Evolutionary conservation across 2,888 invertebrate genomes (phyloP).

Genomic region (Erebia palarica): DNA sequence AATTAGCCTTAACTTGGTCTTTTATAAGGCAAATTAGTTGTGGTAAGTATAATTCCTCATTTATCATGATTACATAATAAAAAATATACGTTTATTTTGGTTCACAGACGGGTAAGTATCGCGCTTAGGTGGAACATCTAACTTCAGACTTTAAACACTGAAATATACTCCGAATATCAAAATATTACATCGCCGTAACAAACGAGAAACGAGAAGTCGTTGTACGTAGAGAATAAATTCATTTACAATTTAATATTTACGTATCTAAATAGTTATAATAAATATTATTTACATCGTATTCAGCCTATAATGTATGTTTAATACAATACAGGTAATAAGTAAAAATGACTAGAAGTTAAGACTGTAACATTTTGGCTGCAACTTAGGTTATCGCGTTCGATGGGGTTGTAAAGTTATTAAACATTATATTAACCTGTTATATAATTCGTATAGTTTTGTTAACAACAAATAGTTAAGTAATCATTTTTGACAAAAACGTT

Average conservation of each 20-base stretch:
- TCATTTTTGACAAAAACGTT: background rate
- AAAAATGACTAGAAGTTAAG: conserved; percentile 49
- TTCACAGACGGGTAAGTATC: background rate
- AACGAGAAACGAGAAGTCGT: conserved; percentile 64
- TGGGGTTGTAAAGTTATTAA: background rate
- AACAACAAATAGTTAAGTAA: conserved; percentile 3
- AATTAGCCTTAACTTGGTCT: too few species aligned
- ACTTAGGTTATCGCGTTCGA: conserved; percentile 37
- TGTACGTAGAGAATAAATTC: conserved; percentile 55
- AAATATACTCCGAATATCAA: conserved; percentile 71
- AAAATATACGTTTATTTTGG: background rate
- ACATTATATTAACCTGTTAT: conserved; percentile 55
- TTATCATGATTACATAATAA: too few species aligned
- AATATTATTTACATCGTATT: conserved; percentile 47
- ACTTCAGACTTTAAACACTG: conserved; percentile 45
- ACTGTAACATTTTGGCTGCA: conserved; percentile 42
- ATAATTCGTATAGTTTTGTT: conserved; percentile 73
- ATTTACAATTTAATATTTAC: conserved; percentile 49
- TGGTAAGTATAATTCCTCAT: too few species aligned
- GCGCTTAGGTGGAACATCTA: background rate
- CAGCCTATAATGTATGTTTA: conserved; percentile 11
- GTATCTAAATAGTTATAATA: conserved; percentile 44
- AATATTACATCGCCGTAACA: conserved; percentile 61
- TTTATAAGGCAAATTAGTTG: too few species aligned
- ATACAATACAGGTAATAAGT: conserved; percentile 34